Evolutionary conservation across 64 coral and sea anemone species (phyloP).

Genomic region (Pocillopora verrucosa): DNA sequence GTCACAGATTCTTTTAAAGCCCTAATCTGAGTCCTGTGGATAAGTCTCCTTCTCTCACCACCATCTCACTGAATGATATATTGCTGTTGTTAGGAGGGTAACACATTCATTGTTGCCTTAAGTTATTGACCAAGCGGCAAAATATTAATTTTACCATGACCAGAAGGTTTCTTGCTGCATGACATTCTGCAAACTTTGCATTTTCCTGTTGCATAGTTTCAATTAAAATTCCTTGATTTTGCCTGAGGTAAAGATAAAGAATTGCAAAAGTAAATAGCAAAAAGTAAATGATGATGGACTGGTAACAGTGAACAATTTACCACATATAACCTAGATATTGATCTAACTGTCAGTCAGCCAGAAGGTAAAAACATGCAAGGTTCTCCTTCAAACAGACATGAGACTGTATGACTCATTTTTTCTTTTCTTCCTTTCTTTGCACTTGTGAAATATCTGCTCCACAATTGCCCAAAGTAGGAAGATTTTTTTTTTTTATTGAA

Average conservation of each 20-base stretch:
- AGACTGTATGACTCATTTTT: not conserved
- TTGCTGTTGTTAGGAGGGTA: too few species aligned
- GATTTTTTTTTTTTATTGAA: not conserved
- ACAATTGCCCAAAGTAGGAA: too few species aligned
- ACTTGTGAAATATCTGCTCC: not conserved
- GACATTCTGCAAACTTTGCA: conserved; percentile 83
- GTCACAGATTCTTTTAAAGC: too few species aligned
- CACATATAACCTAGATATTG: too few species aligned
- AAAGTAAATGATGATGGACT: too few species aligned
- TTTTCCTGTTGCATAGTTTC: conserved; percentile 97
- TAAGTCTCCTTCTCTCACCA: too few species aligned
- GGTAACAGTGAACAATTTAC: too few species aligned
- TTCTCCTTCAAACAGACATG: not conserved
- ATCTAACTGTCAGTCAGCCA: not conserved
- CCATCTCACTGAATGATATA: too few species aligned
- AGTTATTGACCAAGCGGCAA: not conserved
- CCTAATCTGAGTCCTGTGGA: too few species aligned
- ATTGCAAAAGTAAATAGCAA: not conserved
- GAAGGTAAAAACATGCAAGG: not conserved
- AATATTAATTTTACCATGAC: conserved; percentile 56
- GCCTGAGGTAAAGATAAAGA: conserved; percentile 16
- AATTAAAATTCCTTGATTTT: conserved; percentile 95
- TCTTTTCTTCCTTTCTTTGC: not conserved
- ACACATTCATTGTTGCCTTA: too few species aligned
- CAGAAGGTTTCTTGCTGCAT: conserved; percentile 63